Base-by-base conservation (phyloP, 2,888 invertebrate genomes). In the Rhimphoctona megacephalus region DNA sequence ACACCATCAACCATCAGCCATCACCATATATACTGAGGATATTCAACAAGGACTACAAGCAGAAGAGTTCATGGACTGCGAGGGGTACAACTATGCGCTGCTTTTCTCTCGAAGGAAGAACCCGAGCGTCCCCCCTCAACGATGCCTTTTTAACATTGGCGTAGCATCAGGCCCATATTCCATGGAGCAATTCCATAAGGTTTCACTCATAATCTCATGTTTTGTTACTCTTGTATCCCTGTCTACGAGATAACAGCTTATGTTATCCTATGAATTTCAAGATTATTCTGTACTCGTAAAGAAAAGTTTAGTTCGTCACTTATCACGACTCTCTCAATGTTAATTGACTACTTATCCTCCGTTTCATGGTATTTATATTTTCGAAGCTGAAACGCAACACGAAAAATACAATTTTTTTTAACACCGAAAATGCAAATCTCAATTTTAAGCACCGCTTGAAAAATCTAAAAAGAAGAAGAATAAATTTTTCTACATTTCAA, bases 31-130 rank as follows among this genome's bases (percentile, higher is more conserved):
- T 87, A 86, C 85, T 36, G 88, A 88, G 87, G 88, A 88, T 89
- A 87, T 86, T 87, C 89, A 89, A 88, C 87, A 88, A 89, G 89
- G 89, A 82, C 86, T 89, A 87, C 88, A 87, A 83, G 61, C 30
- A 61, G 83, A 78, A 84, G 66, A 77, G 85, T 86, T 87, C 87
- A 89, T 80, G 85, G 86, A 87, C 86, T 86, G 88, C 86, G 86
- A 86, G 88, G 88, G 88, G 85, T 88, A 88, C 88, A 85, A 86
- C 87, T 88, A 87, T 84, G 85, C 85, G 85, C 84, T 85, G 86
- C 87, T 85, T 25, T 86, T 76, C 86, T 61, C 85, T 86, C 85
- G 87, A 73, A 87, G 89, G 88, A 89, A 89, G 87, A 87, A 77
- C 79, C 81, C 80, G 74, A 46, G 54, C 73, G 64, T 70, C 83